These are phyloP conservation scores for Pogonomyrmex californicus DNA, from an alignment of 1,140 invertebrate species.

Conservation along the genomic window DNA sequence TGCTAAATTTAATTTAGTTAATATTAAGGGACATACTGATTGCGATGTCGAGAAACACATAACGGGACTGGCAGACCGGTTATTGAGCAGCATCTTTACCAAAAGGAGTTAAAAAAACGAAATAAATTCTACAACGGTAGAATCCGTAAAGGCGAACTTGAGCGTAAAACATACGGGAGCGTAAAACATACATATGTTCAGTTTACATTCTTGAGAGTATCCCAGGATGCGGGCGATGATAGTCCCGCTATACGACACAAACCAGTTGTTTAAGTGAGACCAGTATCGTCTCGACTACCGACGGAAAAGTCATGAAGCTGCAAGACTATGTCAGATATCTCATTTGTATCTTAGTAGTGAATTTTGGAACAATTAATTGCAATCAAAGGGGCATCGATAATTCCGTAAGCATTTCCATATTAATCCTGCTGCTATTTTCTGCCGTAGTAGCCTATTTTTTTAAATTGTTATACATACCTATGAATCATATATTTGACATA, in stretches of 20 bases:
- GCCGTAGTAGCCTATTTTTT: neutral
- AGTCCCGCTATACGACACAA: slow-evolving; percentile 76
- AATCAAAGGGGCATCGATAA: neutral
- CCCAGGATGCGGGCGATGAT: slow-evolving; percentile 75
- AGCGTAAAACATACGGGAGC: neutral
- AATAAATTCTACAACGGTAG: slow-evolving; percentile 20
- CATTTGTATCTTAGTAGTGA: slow-evolving; percentile 72
- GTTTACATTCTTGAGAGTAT: slow-evolving; percentile 33
- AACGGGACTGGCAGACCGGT: slow-evolving; percentile 65
- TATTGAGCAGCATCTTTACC: slow-evolving; percentile 29
- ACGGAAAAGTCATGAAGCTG: slow-evolving; percentile 81
- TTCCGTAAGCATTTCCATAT: slow-evolving; percentile 53
- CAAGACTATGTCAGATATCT: slow-evolving; percentile 79
- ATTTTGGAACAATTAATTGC: slow-evolving; percentile 32
- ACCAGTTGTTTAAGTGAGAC: slow-evolving; percentile 64
- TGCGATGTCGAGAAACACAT: neutral
- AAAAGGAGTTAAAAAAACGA: slow-evolving; percentile 49
- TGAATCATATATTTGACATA: neutral
- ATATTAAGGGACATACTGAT: neutral
- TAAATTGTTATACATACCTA: no score
- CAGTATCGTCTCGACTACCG: slow-evolving; percentile 67
- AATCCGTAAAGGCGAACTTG: neutral
- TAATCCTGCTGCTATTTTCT: neutral
- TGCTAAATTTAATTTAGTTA: slow-evolving; percentile 5
- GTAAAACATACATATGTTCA: neutral